Percentiles rank a stretch among this genome's conserved stretches.
These are phyloP conservation scores for Dendrocincla fuliginosa DNA, from an alignment of 2,797 vertebrate genomes.

Conservation along the genomic window DNA sequence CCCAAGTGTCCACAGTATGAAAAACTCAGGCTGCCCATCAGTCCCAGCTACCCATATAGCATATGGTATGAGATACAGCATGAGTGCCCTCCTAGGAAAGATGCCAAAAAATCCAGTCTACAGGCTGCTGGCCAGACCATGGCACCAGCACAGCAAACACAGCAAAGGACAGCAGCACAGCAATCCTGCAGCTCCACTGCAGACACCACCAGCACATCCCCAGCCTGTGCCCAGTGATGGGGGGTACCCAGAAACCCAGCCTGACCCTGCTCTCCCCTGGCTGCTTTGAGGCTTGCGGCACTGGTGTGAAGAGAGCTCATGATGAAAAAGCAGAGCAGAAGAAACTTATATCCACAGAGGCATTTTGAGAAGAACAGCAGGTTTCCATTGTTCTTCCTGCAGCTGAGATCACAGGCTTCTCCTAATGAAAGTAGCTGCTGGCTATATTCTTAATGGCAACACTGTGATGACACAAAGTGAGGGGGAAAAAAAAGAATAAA, in stretches of 20 bases:
- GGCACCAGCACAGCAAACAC: background rate
- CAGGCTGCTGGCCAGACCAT: background rate
- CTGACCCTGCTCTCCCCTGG: background rate
- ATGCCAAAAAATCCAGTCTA: background rate
- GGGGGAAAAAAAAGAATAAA: too few relatives aligned
- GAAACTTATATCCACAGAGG: conserved; percentile 16
- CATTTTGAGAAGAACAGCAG: conserved; percentile 44
- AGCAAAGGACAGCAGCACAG: background rate
- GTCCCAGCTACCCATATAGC: background rate
- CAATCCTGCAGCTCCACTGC: background rate
- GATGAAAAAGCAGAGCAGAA: conserved; percentile 50
- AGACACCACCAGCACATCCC: accelerated
- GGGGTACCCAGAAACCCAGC: background rate
- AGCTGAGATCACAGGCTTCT: conserved; percentile 43
- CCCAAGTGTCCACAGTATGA: background rate
- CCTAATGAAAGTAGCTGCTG: conserved; percentile 45
- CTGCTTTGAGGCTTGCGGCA: background rate
- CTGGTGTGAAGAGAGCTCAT: background rate
- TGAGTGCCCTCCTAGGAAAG: background rate
- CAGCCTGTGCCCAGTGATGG: accelerated
- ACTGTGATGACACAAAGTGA: background rate
- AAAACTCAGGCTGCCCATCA: background rate
- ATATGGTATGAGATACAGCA: background rate
- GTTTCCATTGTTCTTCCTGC: conserved; percentile 54
- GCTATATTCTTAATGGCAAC: conserved; percentile 41